Base-by-base conservation (phyloP, 1,140 invertebrate genomes). In the Acromyrmex heyeri region DNA sequence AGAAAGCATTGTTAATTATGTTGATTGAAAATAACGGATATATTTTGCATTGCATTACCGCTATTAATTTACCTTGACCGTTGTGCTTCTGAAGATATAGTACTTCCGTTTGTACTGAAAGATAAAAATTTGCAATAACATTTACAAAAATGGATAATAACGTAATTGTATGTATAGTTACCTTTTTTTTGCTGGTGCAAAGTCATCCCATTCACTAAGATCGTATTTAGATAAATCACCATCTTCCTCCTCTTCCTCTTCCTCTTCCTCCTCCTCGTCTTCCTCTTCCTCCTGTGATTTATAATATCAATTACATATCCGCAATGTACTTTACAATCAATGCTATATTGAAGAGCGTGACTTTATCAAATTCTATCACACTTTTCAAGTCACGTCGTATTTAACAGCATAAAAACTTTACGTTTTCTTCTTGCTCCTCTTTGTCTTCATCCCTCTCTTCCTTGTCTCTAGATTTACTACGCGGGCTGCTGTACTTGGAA, bases 161-260 rank as follows among this genome's bases (percentile, higher is more conserved):
- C 53, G 27, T 38, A 75, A 27, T 57, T 5, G 30, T 48, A 16
- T 27, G n/a, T 64, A 69, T 16, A 79, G 50, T 72, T 92, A 95
- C 95, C 91, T 94, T 87, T 94, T 95, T 87, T 95, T 94, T 72
- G 88, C 88, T 10, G 95, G 92, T 70, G 95, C 95, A 83, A 96
- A 95, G 70, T 96, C 96, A 70, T 97, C 97, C 96, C 97, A 97
- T 91, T 96, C 97, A 93, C 96, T 97, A 50, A 98, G 95, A 94
- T 98, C 97, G 92, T 98, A 98, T 93, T 98, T 98, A 18, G 97
- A 98, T 82, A 98, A 95, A 95, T 98, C 97, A 27, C 96, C 97
- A 83, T 97, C 97, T 73, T 97, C 97, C 2, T 96, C 96, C 0
- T 96, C 93, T 8, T 94, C 65, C 5, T 67, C 65, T n/a, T 69